Evolutionary conservation across 1,140 invertebrate species (phyloP).

Genomic region (Caerostris darwini): DNA sequence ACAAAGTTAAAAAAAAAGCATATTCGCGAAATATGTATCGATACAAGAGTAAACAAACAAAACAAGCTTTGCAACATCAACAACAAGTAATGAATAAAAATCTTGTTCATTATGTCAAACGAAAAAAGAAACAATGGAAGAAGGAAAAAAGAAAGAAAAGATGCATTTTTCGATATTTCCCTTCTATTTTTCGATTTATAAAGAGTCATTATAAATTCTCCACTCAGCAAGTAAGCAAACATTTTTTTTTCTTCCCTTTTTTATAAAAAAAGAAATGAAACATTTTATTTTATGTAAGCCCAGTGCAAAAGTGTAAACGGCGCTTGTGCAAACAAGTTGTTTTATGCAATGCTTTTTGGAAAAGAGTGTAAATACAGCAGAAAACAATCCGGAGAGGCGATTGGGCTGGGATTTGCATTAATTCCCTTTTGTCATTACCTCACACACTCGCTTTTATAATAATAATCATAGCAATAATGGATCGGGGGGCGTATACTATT

Average conservation of each 20-base stretch:
- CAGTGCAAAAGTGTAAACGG: neutral
- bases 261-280: neutral
- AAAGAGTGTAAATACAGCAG: neutral
- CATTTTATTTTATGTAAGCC: neutral
- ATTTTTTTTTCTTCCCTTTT: neutral
- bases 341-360: neutral
- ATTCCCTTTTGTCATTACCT: slow-evolving; percentile 53
- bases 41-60: neutral
- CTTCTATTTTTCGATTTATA: neutral
- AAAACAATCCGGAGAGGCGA: neutral
- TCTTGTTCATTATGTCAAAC: neutral
- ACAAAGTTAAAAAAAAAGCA: neutral
- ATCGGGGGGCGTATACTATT: neutral
- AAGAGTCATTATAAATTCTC: neutral
- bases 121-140: neutral
- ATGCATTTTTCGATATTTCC: neutral
- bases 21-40: neutral
- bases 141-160: neutral
- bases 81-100: neutral
- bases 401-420: slow-evolving; percentile 41
- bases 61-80: neutral
- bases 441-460: slow-evolving; percentile 8
- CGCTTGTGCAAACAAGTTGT: slow-evolving; percentile 13
- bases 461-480: slow-evolving; percentile 22
- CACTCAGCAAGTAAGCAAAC: neutral